Base-by-base conservation (phyloP, 1,140 invertebrate genomes). In the Paracyclopina nana region DNA sequence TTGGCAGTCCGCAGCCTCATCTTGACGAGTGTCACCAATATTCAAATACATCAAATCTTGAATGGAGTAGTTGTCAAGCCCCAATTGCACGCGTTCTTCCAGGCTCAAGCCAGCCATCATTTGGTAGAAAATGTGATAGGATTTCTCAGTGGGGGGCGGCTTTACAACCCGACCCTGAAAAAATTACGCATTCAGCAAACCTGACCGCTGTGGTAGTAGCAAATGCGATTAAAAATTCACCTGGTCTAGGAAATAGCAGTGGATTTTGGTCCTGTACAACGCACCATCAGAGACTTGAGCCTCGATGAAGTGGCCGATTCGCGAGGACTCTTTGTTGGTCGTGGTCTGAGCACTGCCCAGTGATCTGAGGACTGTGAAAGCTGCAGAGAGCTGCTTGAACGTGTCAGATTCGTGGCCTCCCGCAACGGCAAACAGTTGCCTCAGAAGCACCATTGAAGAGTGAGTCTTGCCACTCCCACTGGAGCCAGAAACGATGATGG, bases 61-160 rank as follows among this genome's bases (percentile, higher is more conserved):
- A 6, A 38, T 40, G n/a, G 48, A 18, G 24, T 20, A 11, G 6
- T 49, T 16, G 22, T 34, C 0, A 14, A 56, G 24, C 9, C 34
- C 42, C 26, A 34, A 26, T 55, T 58, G 61, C 77, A 76, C 69
- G 70, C 85, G 73, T 66, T 92, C 88, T 56, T 92, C 86, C 41
- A 75, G 64, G 11, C 77, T 78, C 1, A 95, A 71, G 3, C 87
- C 87, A 12, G 85, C 85, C 22, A 95, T 68, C 79, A 95, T 81
- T 68, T 95, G 87, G 68, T 95, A 95, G 69, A 95, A 95, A 61
- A 94, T 91, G 61, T 94, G 87, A 62, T 91, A 95, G 67, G 92
- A 94, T 60, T 88, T 87, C 66, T 92, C 87, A 59, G 80, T 78
- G 6, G 77, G 70, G 54, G 84, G 67, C 4, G 82, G 82, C 25